Evolutionary conservation across 1,140 invertebrate genomes (phyloP).

Genomic region (Drepana arcuata): DNA sequence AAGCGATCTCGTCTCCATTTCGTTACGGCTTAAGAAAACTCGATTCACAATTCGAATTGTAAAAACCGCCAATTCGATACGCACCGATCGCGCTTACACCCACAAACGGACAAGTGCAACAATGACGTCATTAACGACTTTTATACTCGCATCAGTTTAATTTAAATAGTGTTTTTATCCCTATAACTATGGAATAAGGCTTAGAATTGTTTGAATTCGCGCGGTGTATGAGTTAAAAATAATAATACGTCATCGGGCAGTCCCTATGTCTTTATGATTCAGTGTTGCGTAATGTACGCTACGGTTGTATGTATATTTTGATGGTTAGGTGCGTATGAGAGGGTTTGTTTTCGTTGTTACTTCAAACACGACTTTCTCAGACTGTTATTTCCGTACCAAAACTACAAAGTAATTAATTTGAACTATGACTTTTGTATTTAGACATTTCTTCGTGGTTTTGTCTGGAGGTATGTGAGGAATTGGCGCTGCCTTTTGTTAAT

Average conservation of each 20-base stretch:
- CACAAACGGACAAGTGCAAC: slow-evolving; percentile 44
- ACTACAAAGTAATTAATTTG: too few relatives aligned
- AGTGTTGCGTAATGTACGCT: slow-evolving; percentile 46
- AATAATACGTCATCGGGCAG: slow-evolving; percentile 54
- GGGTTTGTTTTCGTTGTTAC: slow-evolving; percentile 29
- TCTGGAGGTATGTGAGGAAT: too few relatives aligned
- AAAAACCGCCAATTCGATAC: slow-evolving; percentile 54
- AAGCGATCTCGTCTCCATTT: slow-evolving; percentile 18
- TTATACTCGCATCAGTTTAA: too few relatives aligned
- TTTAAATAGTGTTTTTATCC: too few relatives aligned
- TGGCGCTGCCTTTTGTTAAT: too few relatives aligned
- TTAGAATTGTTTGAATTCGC: slow-evolving; percentile 17
- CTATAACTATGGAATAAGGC: slow-evolving; percentile 13
- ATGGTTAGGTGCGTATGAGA: slow-evolving; percentile 24
- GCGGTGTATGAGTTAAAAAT: slow-evolving; percentile 60
- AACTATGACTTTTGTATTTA: too few relatives aligned
- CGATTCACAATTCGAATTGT: slow-evolving; percentile 46
- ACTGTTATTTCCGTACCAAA: too few relatives aligned
- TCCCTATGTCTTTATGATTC: slow-evolving; percentile 60
- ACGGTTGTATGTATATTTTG: slow-evolving; percentile 56
- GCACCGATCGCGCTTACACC: slow-evolving; percentile 44
- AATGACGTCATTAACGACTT: slow-evolving; percentile 40
- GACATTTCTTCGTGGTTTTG: too few relatives aligned
- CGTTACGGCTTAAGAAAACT: slow-evolving; percentile 28
- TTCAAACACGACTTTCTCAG: too few relatives aligned